These are phyloP conservation scores for Drosophila ercepeae DNA, from an alignment of 1,140 invertebrate species.

Conservation along the genomic window DNA sequence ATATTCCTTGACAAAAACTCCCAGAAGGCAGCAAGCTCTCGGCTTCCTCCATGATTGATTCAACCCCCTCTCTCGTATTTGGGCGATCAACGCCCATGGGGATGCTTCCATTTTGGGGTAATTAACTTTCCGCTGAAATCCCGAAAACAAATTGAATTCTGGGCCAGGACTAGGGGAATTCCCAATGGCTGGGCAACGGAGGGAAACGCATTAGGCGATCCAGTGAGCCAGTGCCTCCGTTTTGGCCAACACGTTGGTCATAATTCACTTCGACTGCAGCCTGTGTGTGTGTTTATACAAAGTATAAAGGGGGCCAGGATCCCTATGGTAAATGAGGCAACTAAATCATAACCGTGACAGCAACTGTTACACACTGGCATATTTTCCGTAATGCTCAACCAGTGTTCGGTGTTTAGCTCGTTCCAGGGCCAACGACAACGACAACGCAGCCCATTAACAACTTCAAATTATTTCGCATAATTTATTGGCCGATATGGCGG, in stretches of 20 bases:
- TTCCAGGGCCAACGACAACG: constrained; percentile 18
- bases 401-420: not conserved
- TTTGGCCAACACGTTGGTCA: constrained; percentile 3
- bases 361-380: constrained; percentile 52
- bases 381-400: not conserved
- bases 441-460: constrained; percentile 61
- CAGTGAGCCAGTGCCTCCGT: not conserved
- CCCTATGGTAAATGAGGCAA: constrained; percentile 54
- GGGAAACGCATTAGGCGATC: constrained; percentile 15
- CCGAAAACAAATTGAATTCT: constrained; percentile 40
- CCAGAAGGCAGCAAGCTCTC: not conserved
- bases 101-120: constrained; percentile 6
- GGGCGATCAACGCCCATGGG: constrained; percentile 19
- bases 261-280: constrained; percentile 22
- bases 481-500: constrained; percentile 65
- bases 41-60: constrained; percentile 19
- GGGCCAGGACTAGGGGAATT: constrained; percentile 7
- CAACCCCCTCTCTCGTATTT: constrained; percentile 6
- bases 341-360: constrained; percentile 71
- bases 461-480: constrained; percentile 71
- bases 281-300: not conserved
- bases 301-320: not conserved
- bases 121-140: constrained; percentile 37
- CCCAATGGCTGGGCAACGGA: not conserved
- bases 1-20: not conserved